These are phyloP conservation scores for Rutilus rutilus DNA, from an alignment of 2,113 vertebrate genomes.

Conservation along the genomic window DNA sequence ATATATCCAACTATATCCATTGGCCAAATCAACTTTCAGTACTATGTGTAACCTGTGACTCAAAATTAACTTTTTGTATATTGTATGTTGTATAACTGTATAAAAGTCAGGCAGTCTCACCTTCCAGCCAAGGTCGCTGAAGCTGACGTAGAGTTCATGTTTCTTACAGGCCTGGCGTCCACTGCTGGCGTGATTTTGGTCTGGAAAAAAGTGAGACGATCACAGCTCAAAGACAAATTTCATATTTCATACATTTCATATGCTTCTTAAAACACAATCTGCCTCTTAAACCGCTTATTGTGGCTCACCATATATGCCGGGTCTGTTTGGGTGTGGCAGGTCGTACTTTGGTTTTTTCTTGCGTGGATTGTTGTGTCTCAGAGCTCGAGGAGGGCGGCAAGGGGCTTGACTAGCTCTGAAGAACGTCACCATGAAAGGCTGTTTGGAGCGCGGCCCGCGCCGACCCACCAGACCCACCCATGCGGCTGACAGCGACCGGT, in stretches of 20 bases:
- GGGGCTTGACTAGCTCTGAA: constrained; percentile 84
- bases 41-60: background rate
- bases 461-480: constrained; percentile 87
- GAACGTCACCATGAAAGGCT: constrained; percentile 96
- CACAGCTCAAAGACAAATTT: background rate
- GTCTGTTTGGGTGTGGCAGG: constrained; percentile 82
- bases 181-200: constrained; percentile 69
- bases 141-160: constrained; percentile 95
- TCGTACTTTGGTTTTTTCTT: constrained; percentile 84
- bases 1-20: background rate
- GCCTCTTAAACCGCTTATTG: background rate
- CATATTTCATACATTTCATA: no score
- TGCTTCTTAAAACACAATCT: background rate
- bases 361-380: constrained; percentile 76
- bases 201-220: constrained; percentile 67
- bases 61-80: background rate
- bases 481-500: constrained; percentile 84
- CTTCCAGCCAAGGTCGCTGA: constrained; percentile 97
- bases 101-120: constrained; percentile 67
- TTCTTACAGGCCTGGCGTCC: constrained; percentile 85
- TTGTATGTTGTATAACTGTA: background rate
- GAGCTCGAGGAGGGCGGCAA: constrained; percentile 76
- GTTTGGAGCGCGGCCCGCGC: constrained; percentile 85
- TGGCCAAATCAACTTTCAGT: background rate
- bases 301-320: constrained; percentile 84